phyloP scores from a whole-genome alignment of 1,140 invertebrate genomes.

The Phortica variegata region DNA sequence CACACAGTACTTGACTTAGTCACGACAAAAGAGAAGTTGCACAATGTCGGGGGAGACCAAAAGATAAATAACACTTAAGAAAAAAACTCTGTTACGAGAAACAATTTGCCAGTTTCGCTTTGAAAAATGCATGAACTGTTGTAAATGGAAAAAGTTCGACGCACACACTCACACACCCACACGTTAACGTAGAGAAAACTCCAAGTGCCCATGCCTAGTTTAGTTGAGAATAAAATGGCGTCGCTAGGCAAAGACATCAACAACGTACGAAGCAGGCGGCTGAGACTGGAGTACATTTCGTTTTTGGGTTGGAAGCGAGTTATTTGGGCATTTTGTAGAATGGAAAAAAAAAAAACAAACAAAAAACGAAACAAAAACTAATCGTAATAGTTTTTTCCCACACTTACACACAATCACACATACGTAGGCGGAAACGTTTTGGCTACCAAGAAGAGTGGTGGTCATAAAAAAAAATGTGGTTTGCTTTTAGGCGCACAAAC shows the following conservation, averaged over 20 bases:
- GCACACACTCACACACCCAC: constrained; percentile 38
- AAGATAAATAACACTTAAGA: constrained; percentile 53
- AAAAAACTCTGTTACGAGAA: constrained; percentile 27
- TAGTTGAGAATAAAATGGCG: not conserved
- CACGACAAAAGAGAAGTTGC: constrained; percentile 43
- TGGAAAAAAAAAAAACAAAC: not conserved
- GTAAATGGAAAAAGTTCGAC: constrained; percentile 52
- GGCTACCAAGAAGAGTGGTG: no score
- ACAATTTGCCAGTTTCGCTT: constrained; percentile 53
- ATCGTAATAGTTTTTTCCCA: constrained; percentile 41
- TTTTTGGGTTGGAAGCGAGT: not conserved
- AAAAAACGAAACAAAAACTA: not conserved
- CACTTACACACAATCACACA: no score
- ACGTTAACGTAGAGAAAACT: constrained; percentile 12
- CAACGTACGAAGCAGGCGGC: no score
- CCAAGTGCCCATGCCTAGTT: not conserved
- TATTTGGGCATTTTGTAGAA: not conserved
- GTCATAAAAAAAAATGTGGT: not conserved
- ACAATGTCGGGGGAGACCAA: constrained; percentile 50
- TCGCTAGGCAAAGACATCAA: no score
- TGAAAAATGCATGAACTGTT: constrained; percentile 53
- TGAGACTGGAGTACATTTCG: not conserved
- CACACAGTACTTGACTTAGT: constrained; percentile 18
- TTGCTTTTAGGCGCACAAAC: not conserved
- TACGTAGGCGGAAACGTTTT: no score